Evolutionary conservation across 1,140 invertebrate genomes (phyloP), one percentile per base, ranked within the genome.

Genomic region (Hermatobates lingyangjiaoensis): DNA sequence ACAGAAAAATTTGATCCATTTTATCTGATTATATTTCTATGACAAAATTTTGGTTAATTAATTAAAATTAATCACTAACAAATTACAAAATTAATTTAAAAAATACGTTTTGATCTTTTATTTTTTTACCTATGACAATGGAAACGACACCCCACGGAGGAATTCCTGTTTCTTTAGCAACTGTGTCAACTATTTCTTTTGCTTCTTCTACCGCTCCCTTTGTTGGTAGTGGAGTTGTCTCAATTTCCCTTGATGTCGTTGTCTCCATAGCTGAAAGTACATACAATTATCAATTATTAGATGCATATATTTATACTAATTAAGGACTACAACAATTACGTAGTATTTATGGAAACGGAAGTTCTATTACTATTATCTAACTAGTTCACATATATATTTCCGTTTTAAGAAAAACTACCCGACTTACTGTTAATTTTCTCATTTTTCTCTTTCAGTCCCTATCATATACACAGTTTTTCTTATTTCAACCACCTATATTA

Each of bases 111-210:
- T 44, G 10, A 5, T 15, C 25, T 3, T 26, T 10, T 23, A n/a
- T 52, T 1, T 34, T 26, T 55, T 65, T 67, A 75, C 75, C 74
- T 72, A 83, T 75, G 57, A 81, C 68, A 61, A 85, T 81, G 54
- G 78, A 73, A 25, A 83, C 76, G 51, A 86, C 65, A 39, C 71
- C 78, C 79, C 80, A 83, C 57, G 75, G 68, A 25, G 81, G 79
- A 57, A 84, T 73, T 18, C 79, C 78, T 51, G 75, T 74, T 57
- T 76, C 73, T 24, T 75, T 68, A 7, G 74, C 73, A 3, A 80
- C 50, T 14, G 71, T 69, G 44, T 74, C 69, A n/a, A 69, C 40
- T 46, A 68, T 59, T 34, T 60, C 67, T 20, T 68, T 56, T 3
- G 62, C 51, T 18, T 60, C 57, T 52, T 60, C 26, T 45, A 47